Evolutionary conservation across 2,888 invertebrate genomes (phyloP).

Genomic region (Limnephilus auricula): DNA sequence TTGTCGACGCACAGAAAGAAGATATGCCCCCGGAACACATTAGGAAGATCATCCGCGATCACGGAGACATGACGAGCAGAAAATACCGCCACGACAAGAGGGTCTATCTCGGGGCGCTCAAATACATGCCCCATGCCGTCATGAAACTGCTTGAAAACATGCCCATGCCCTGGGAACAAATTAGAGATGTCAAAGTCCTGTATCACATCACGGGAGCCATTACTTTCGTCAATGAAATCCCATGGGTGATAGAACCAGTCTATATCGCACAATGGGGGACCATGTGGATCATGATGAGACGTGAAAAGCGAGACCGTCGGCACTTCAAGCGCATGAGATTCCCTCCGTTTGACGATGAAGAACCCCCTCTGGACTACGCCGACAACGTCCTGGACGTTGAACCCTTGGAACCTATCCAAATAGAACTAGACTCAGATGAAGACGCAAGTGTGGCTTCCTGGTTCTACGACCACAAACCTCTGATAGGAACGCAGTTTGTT

Average conservation of each 20-base stretch:
- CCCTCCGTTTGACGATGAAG: slow-evolving; percentile 99
- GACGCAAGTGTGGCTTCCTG: slow-evolving; percentile 93
- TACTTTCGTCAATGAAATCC: slow-evolving; percentile 99
- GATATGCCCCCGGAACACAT: slow-evolving; percentile 99
- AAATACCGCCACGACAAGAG: slow-evolving; percentile 99
- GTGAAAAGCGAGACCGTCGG: slow-evolving; percentile 98
- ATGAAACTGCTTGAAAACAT: slow-evolving; percentile 99
- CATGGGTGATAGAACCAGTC: slow-evolving; percentile 99
- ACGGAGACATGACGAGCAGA: slow-evolving; percentile 99
- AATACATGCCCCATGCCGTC: slow-evolving; percentile 99
- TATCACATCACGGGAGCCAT: slow-evolving; percentile 99
- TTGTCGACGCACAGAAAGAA: slow-evolving; percentile 99
- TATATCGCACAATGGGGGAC: slow-evolving; percentile 99
- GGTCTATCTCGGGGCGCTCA: slow-evolving; percentile 97
- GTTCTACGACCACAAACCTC: slow-evolving; percentile 99
- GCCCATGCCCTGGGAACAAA: slow-evolving; percentile 99
- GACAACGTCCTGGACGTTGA: slow-evolving; percentile 99
- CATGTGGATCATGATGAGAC: slow-evolving; percentile 99
- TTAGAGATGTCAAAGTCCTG: slow-evolving; percentile 96
- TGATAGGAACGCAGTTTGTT: slow-evolving; percentile 94
- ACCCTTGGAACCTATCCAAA: slow-evolving; percentile 98
- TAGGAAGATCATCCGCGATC: slow-evolving; percentile 98
- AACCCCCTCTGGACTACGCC: slow-evolving; percentile 99
- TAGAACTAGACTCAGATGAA: slow-evolving; percentile 97
- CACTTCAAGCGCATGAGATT: slow-evolving; percentile 99